A percentile compares a stretch with the other conserved stretches of the same genome.
phyloP scores from a whole-genome alignment of 2,797 vertebrate species.

The Scyliorhinus canicula region DNA sequence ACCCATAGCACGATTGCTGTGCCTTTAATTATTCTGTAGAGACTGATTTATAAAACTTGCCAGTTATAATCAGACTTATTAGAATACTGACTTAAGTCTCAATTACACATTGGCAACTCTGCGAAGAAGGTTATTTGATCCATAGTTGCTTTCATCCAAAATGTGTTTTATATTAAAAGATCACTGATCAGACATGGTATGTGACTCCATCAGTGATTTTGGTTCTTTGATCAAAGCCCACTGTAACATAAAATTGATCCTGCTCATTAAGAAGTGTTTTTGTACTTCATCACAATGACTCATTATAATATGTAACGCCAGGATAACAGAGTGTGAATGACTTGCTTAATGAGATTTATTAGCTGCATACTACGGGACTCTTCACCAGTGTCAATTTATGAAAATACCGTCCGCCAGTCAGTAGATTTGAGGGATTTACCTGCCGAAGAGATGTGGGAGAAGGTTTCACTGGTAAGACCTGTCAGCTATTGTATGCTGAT shows the following conservation, averaged over 20 bases:
- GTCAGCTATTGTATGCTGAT: constrained; percentile 50
- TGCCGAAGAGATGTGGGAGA: constrained; percentile 49
- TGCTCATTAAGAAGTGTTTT: constrained; percentile 51
- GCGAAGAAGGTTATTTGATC: constrained; percentile 45
- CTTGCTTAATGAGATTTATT: constrained; percentile 60
- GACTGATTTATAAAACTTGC: neutral
- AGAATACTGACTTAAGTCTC: constrained; percentile 21
- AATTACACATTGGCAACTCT: constrained; percentile 34
- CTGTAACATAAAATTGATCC: constrained; percentile 36
- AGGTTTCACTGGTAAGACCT: constrained; percentile 49
- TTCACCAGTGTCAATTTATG: constrained; percentile 47
- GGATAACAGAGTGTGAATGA: constrained; percentile 47
- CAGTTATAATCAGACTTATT: constrained; percentile 11
- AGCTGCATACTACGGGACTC: constrained; percentile 46
- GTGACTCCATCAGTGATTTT: constrained; percentile 44
- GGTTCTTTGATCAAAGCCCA: constrained; percentile 49
- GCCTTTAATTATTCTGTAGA: constrained; percentile 23
- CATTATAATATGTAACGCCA: constrained; percentile 49
- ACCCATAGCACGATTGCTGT: neutral
- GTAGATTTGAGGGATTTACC: constrained; percentile 49
- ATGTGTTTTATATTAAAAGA: constrained; percentile 51
- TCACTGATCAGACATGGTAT: constrained; percentile 42
- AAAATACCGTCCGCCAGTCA: constrained; percentile 51
- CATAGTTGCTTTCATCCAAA: constrained; percentile 46
- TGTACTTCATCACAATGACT: constrained; percentile 48